phyloP scores from a whole-genome alignment of 1,140 invertebrate genomes.

The Nasonia giraulti region DNA sequence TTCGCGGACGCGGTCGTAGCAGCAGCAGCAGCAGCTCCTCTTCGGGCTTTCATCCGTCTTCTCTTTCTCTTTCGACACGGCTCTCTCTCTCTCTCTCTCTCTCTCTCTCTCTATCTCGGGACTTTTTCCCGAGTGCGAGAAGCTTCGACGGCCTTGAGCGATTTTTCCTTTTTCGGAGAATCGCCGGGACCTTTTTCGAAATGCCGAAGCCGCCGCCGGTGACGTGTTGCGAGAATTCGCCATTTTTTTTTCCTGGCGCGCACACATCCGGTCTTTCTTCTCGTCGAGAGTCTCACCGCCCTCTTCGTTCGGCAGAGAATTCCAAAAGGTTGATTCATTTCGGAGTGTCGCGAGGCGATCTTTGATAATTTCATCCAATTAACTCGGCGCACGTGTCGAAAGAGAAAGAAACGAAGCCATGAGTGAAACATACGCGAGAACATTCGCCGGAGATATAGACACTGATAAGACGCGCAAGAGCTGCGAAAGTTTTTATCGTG shows the following conservation, averaged over 20 bases:
- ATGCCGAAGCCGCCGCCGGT: constrained; percentile 2
- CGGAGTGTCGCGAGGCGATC: too few relatives aligned
- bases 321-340: too few relatives aligned
- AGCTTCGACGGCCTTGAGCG: not conserved
- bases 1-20: constrained; percentile 62
- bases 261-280: constrained; percentile 28
- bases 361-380: not conserved
- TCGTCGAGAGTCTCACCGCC: not conserved
- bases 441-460: too few relatives aligned
- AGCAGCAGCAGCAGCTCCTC: not conserved
- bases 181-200: not conserved
- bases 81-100: too few relatives aligned
- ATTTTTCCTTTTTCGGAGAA: not conserved
- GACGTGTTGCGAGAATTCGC: constrained; percentile 43
- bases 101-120: not conserved
- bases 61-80: not conserved
- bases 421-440: not conserved
- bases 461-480: not conserved
- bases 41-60: not conserved
- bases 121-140: not conserved
- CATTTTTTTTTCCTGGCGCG: constrained; percentile 24
- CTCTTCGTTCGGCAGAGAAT: constrained; percentile 9
- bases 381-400: not conserved
- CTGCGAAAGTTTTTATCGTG: constrained; percentile 6
- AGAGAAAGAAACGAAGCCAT: not conserved